Base-by-base conservation (phyloP, 2,888 invertebrate species). In the Drosophila paranaensis region DNA sequence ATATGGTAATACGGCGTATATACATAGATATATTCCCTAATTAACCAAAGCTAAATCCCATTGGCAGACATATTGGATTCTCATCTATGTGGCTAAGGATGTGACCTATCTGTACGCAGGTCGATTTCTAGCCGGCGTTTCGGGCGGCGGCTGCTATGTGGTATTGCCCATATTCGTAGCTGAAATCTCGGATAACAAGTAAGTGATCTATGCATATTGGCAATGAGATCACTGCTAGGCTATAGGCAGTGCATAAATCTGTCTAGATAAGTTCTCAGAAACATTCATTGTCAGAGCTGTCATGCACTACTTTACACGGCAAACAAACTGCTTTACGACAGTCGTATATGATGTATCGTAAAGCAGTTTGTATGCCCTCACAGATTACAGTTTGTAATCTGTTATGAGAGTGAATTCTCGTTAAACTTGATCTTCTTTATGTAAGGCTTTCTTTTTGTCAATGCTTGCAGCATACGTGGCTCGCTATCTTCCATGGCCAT, bases 131-230 rank as follows among this genome's bases (percentile, higher is more conserved):
- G 83, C 80, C 3, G 92, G 92, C 33, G 56, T 90, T 1, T 77
- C 90, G 5, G 91, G 92, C 4, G 92, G 92, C 20, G 92, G 90
- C 13, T 63, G 83, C 8, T 91, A 89, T 58, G 77, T 91, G 4
- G 74, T 81, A 1, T 64, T 91, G 14, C 91, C 92, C 25, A 77
- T 92, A 56, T 92, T 82, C 48, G 77, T 92, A 10, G 79, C 90
- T 11, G 92, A 92, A 79, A 92, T 92, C 35, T 82, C 91, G 6
- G 88, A 91, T 58, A 79, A 79, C 30, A 77, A 77, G 91, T 92
- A 70, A 84, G 88, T 82, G 5, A 20, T 27, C 3, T 5, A 16
- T 1, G 16, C 0, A 25, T 11, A 45, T 14, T 27, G 4, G 25
- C 14, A 27, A 25, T 14, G 27, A 14, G 14, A 25, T 14, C 25